Evolutionary conservation across 2,888 invertebrate species (phyloP), one percentile per base, ranked within the genome.

Genomic region (Anthophora plumipes): DNA sequence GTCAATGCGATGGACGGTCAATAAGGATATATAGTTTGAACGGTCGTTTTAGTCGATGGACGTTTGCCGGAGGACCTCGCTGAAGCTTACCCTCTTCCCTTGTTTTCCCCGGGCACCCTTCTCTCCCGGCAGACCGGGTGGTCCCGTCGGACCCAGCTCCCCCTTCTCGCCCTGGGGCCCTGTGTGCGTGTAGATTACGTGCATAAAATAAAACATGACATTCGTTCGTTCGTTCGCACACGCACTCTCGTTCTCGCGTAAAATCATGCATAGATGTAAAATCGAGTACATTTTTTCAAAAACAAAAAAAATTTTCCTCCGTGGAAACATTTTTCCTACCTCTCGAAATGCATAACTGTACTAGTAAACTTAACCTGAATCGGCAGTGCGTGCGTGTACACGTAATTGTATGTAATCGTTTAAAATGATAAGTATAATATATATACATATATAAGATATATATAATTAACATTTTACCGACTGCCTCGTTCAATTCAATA

Each of bases 21-120:
- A 66, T 67, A 52, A 71, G 79, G 70, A 6, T 68, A 71, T 52
- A 59, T 46, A 75, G 80, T 57, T 84, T 59, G 71, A 72, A 80
- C 73, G 84, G 81, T 85, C 76, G 76, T 54, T 84, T 85, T 79
- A 87, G 84, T 85, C 80, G 78, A 60, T 81, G 84, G 82, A 82
- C 73, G 80, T 70, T 84, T 86, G 90, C 90, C 88, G 91, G 92
- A 92, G 92, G 92, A 92, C 92, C 92, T 92, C 89, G 91, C 85
- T 91, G 92, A 92, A 94, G 95, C 95, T 96, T 97, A 98, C 98
- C 97, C 97, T 95, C 95, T 98, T 98, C 95, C 98, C 98, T 94
- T 97, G 96, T 94, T 97, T 97, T 93, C 98, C 98, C 93, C 98
- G 95, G 89, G 96, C 95, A 93, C 98, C 98, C 94, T 97, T 97